Base-by-base conservation (phyloP, 2,888 invertebrate species). In the Morpho achilles region DNA sequence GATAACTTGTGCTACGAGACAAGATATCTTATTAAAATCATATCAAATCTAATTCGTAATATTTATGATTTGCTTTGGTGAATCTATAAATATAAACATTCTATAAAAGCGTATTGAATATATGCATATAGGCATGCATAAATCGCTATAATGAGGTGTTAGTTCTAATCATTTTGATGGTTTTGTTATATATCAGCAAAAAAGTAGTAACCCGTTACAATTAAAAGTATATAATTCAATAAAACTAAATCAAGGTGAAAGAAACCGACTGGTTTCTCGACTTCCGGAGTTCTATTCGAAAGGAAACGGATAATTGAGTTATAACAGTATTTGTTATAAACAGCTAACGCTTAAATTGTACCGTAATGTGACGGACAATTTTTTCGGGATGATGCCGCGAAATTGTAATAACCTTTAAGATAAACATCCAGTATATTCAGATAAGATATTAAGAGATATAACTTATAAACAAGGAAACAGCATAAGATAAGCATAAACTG, bases 271-370 rank as follows among this genome's bases (percentile, higher is more conserved):
- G 57, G 60, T 61, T 54, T 56, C 54, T 60, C 53, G 56, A 50
- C 53, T 61, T 61, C 60, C 60, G 60, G 60, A 51, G 50, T 49
- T 46, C 50, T 59, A 55, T 53, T 60, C 56, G 58, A 68, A 66
- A 70, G 74, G 74, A 72, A 73, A 67, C 62, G 48, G 59, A 65
- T 70, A 71, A 72, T 72, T 67, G 68, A 58, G 61, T 64, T 67
- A 67, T 70, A 70, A 72, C 72, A 66, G 72, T 73, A 68, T 61
- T 60, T 50, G 55, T 56, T 52, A 57, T 57, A 49, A 56, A 58
- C 60, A 60, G 59, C 59, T 61, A 55, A 58, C 53, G 45, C 44
- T 47, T 46, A 54, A 60, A 61, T 59, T 59, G 60, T 63, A 69
- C 67, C 68, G 68, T 67, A 68, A 64, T 52, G 50, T 62, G 60